Conservation (phyloP, 1,140 invertebrate genomes). For the Saccostrea cuccullata region DNA sequence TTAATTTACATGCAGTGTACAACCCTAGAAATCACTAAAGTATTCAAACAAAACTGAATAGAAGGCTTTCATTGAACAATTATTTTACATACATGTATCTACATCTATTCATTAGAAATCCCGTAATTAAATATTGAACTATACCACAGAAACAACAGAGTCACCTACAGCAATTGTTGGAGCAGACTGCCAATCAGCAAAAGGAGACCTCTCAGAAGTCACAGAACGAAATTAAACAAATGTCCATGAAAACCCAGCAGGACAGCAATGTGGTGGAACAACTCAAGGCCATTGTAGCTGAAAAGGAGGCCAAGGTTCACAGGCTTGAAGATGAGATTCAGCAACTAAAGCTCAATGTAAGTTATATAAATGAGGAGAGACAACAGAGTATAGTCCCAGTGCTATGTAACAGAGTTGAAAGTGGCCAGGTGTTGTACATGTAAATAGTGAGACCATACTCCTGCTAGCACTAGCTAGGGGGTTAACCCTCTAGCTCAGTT, state of each 20-base stretch:
- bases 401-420: no score
- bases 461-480: no score
- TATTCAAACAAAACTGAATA: not conserved
- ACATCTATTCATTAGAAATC: not conserved
- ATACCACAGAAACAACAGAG: constrained; percentile 70
- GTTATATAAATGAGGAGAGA: not conserved
- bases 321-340: constrained; percentile 67
- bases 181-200: constrained; percentile 63
- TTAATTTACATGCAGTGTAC: not conserved
- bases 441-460: no score
- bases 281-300: constrained; percentile 71
- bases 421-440: no score
- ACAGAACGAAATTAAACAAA: constrained; percentile 63
- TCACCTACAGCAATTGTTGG: constrained; percentile 71
- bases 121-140: not conserved
- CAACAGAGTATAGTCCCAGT: not conserved
- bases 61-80: not conserved
- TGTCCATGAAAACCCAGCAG: constrained; percentile 70
- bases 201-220: constrained; percentile 55
- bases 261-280: constrained; percentile 75
- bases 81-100: not conserved
- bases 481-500: no score
- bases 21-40: not conserved
- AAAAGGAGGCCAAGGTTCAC: constrained; percentile 72
- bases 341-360: constrained; percentile 64